Base-by-base conservation (phyloP, 2,113 vertebrate species). In the Aegithalos caudatus region DNA sequence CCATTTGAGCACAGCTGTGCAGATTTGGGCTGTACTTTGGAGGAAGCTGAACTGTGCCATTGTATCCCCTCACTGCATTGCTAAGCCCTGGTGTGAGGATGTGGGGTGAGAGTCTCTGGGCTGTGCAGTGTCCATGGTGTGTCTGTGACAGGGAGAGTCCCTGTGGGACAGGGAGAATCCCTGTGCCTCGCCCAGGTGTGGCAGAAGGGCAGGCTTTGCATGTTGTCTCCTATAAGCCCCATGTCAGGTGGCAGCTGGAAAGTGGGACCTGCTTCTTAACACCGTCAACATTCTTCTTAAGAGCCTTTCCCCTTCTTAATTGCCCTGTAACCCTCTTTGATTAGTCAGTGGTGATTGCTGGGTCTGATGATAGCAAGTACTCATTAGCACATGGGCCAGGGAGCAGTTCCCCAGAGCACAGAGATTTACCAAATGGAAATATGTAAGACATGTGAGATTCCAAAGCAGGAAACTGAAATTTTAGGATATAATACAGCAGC, bases 51-150 rank as follows among this genome's bases (percentile, higher is more conserved):
- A 7, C 25, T 31, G 37, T 56, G 54, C 38, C 58, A 2, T 12
- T 33, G 48, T 33, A 31, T 67, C 29, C 54, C 29, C 40, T 60
- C 33, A 1, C 20, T 53, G n/a, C 60, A 17, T 2, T n/a, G 31
- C 81, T 83, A 67, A 64, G 33, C 53, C 42, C 15, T 29, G 35
- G 40, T 48, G 35, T 29, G 1, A 12, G n/a, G 44, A 22, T 27
- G 54, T 42, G 28, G 18, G 25, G 9, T 31, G 3, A 10, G 50
- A 54, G 27, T 17, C 40, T 28, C 50, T 53, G 82, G 60, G 37
- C 48, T 4, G 0, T 24, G 25, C 2, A 0, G 2, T 74, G 66
- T 18, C 66, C 61, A 4, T 15, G 1, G 0, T 7, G 21, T 9
- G 44, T 22, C 65, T 4, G 71, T 44, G 27, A 15, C 4, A 5